phyloP scores from a whole-genome alignment of 2,797 vertebrate genomes.

The Neopelma chrysocephalum region DNA sequence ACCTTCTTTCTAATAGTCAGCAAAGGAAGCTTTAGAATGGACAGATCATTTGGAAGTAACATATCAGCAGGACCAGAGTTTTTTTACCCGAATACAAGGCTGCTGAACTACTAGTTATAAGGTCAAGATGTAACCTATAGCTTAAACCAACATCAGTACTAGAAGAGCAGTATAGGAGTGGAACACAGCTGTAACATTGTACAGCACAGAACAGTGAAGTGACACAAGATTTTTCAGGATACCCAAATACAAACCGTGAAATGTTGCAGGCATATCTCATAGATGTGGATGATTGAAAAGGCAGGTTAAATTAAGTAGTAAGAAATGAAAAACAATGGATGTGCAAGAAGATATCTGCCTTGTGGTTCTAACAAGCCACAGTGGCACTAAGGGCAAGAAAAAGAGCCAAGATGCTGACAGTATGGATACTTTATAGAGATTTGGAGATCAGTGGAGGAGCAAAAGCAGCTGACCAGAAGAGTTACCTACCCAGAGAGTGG shows the following conservation, averaged over 20 bases:
- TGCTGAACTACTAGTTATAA: neutral
- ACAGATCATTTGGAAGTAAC: neutral
- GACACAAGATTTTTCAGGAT: neutral
- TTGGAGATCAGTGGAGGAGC: neutral
- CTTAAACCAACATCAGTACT: neutral
- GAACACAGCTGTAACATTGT: neutral
- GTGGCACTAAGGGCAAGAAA: neutral
- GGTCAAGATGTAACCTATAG: neutral
- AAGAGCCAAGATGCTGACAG: neutral
- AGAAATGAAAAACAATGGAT: neutral
- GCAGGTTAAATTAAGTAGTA: neutral
- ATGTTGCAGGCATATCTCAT: neutral
- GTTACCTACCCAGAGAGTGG: accelerated
- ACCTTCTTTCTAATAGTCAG: neutral
- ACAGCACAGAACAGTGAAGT: neutral
- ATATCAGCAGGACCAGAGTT: accelerated
- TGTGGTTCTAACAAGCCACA: neutral
- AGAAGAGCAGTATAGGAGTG: neutral
- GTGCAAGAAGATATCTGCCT: neutral
- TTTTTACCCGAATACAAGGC: neutral
- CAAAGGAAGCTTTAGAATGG: neutral
- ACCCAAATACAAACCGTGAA: neutral
- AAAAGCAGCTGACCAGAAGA: neutral
- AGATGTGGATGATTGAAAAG: neutral
- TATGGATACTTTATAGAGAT: neutral